These are phyloP conservation scores for Rostratula benghalensis DNA, from an alignment of 2,113 vertebrate genomes.

Conservation along the genomic window DNA sequence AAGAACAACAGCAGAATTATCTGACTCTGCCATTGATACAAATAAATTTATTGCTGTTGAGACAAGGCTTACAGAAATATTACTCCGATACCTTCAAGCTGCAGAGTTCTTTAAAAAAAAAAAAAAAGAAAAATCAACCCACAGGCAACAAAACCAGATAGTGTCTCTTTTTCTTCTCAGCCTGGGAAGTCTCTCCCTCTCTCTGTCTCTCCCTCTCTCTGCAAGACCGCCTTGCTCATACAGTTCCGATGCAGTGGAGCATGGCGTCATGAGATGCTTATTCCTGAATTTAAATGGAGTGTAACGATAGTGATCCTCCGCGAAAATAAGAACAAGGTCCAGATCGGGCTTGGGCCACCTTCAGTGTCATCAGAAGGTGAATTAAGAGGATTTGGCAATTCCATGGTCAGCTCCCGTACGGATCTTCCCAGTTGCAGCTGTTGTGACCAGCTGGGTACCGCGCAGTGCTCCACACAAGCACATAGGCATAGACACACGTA, in stretches of 20 bases:
- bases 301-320: slow-evolving; percentile 23
- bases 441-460: neutral
- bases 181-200: slow-evolving; percentile 7
- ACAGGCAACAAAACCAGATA: neutral
- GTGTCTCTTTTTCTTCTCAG: slow-evolving; percentile 37
- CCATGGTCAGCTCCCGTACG: slow-evolving; percentile 4
- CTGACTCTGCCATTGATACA: slow-evolving; percentile 13
- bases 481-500: neutral
- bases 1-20: slow-evolving; percentile 23
- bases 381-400: slow-evolving; percentile 58
- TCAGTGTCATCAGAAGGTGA: slow-evolving; percentile 43
- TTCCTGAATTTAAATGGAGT: slow-evolving; percentile 65
- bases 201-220: neutral
- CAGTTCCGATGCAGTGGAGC: slow-evolving; percentile 68
- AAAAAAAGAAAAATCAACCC: neutral
- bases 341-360: slow-evolving; percentile 1
- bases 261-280: slow-evolving; percentile 65
- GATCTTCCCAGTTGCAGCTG: slow-evolving; percentile 23
- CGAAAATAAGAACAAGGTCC: slow-evolving; percentile 13
- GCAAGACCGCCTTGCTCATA: slow-evolving; percentile 41
- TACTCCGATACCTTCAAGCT: slow-evolving; percentile 38
- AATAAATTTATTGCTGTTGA: slow-evolving; percentile 33
- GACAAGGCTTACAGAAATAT: slow-evolving; percentile 45
- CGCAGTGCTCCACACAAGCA: neutral
- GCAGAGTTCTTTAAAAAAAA: neutral